Percentiles rank a stretch among this genome's conserved stretches.
Conservation (phyloP, 2,113 vertebrate species). For the Thymallus thymallus region DNA sequence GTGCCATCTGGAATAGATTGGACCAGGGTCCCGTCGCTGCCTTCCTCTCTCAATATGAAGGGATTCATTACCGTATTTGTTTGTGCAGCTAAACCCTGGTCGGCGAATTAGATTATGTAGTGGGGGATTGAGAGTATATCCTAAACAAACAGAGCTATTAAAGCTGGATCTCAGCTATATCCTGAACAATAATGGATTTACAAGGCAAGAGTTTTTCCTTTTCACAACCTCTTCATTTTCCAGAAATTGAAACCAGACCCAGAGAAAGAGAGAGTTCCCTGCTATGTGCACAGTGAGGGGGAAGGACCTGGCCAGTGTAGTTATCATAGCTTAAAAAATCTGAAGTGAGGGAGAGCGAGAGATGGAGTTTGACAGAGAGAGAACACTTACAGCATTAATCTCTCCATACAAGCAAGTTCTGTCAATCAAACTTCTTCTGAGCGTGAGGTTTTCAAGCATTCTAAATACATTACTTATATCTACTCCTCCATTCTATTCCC, state of each 20-base stretch:
- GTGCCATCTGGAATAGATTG: conserved; percentile 95
- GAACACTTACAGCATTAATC: not conserved
- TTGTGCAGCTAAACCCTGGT: conserved; percentile 81
- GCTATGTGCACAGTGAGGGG: conserved; percentile 30
- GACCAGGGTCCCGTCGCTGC: conserved; percentile 73
- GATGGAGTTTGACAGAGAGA: not conserved
- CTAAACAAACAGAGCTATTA: conserved; percentile 64
- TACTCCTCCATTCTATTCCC: not conserved
- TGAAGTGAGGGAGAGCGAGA: not conserved
- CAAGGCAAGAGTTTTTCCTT: conserved; percentile 57
- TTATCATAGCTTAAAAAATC: conserved; percentile 49
- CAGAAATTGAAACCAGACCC: conserved; percentile 74
- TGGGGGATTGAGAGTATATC: conserved; percentile 62
- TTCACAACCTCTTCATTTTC: conserved; percentile 64
- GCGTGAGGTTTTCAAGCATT: not conserved
- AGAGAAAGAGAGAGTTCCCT: conserved; percentile 22
- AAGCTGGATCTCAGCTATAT: conserved; percentile 66
- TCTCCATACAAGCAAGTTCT: not conserved
- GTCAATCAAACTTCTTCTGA: not conserved
- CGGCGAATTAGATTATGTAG: conserved; percentile 66
- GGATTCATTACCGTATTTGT: conserved; percentile 84
- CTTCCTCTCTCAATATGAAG: conserved; percentile 50
- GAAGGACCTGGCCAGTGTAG: conserved; percentile 34
- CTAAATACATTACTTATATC: not conserved
- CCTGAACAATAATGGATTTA: conserved; percentile 71